These are phyloP conservation scores for Microcebus griseorufus DNA, from an alignment of 2,113 vertebrate genomes.

Conservation along the genomic window DNA sequence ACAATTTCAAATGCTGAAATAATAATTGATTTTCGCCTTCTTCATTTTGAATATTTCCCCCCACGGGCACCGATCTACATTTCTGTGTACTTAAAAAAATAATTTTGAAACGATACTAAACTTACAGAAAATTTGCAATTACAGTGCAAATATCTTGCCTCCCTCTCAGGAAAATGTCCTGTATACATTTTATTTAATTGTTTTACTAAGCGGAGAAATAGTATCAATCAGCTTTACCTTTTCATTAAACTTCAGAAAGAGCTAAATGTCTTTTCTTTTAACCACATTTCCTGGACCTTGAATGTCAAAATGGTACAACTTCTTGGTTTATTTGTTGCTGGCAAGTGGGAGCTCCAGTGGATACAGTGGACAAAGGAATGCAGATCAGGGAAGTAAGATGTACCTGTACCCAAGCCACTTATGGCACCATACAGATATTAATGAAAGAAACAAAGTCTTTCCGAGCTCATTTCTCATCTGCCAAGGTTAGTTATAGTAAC, in stretches of 20 bases:
- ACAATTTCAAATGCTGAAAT: background rate
- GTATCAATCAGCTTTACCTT: background rate
- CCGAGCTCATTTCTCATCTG: background rate
- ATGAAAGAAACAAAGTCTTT: background rate
- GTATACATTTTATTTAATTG: background rate
- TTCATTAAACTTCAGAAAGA: background rate
- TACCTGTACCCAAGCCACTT: too few relatives aligned
- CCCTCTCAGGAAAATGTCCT: background rate
- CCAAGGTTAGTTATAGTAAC: background rate
- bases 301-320: accelerated
- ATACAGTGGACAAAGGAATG: background rate
- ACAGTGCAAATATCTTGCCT: background rate
- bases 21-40: background rate
- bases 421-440: background rate
- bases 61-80: background rate
- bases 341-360: accelerated
- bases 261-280: background rate
- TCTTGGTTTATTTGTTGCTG: background rate
- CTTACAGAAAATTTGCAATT: background rate
- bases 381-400: background rate
- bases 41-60: background rate
- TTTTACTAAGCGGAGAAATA: background rate
- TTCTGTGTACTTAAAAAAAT: background rate
- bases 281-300: background rate
- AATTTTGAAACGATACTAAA: background rate